Base-by-base conservation (phyloP, 2,797 vertebrate species). In the Chaetodon trifasciatus region DNA sequence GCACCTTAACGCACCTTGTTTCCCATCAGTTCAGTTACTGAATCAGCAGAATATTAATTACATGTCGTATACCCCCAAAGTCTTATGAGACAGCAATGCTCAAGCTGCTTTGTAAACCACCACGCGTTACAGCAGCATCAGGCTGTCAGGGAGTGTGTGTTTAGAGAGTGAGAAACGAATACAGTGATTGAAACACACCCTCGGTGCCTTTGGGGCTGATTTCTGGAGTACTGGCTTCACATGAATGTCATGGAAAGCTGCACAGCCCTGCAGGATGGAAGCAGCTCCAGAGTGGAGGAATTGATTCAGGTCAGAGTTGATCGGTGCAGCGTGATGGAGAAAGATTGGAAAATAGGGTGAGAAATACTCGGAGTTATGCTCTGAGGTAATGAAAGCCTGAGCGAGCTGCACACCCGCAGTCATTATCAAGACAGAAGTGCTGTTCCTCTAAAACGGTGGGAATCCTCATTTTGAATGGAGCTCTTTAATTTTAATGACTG, bases 251-350 rank as follows among this genome's bases (percentile, higher is more conserved):
- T 12, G 2, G 40, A 37, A 70, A 46, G 37, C 37, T 50, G 52
- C 19, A 50, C 44, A 49, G 40, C 24, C 9, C 13, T 32, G 28
- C 12, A 19, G 52, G n/a, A 58, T 11, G 42, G 44, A 28, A 2
- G 47, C 64, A 24, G 66, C 44, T 52, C 46, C 62, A 10, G 52
- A 57, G 49, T 19, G 55, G 71, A 47, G 32, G 28, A 21, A n/a
- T 0, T 16, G 61, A 56, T 71, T 70, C 1, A 12, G 42, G 39
- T 61, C 52, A 12, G 55, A 40, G 66, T n/a, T 2, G 35, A 66
- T 58, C 7, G 2, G 8, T 17, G 53, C 53, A 6, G 60, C 2
- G 0, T 24, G 57, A 64, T 50, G 57, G 15, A 76, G 21, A 13
- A 62, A 63, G n/a, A 49, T 7, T 23, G 5, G 1, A 28, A 52